phyloP scores from a whole-genome alignment of 2,113 vertebrate species.

The Lethenteron reissneri region DNA sequence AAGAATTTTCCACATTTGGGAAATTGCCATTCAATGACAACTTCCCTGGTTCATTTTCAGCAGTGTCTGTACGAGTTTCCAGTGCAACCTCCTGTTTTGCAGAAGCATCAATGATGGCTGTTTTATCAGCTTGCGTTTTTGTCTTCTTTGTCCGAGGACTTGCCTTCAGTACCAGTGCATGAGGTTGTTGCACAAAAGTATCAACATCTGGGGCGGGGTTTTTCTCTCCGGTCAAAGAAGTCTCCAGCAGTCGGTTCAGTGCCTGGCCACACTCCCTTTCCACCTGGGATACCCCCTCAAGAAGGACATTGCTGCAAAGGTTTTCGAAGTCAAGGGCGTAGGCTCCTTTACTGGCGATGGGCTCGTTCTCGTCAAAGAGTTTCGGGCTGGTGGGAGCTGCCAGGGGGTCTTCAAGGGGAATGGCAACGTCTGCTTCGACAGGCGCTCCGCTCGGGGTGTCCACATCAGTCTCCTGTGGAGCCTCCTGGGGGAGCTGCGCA shows the following conservation, averaged over 20 bases:
- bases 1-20: too few relatives aligned
- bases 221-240: slow-evolving; percentile 6
- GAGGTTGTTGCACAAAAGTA: not conserved
- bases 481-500: too few relatives aligned
- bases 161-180: not conserved
- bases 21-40: too few relatives aligned
- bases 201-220: not conserved
- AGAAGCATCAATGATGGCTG: not conserved
- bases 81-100: too few relatives aligned
- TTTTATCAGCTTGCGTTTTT: not conserved
- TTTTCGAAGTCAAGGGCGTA: slow-evolving; percentile 24
- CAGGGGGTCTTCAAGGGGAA: too few relatives aligned
- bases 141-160: not conserved
- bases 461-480: too few relatives aligned
- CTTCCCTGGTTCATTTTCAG: too few relatives aligned
- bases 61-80: too few relatives aligned
- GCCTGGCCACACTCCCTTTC: slow-evolving; percentile 12
- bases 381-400: too few relatives aligned
- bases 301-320: slow-evolving; percentile 12
- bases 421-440: too few relatives aligned
- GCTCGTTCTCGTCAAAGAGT: not conserved
- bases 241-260: slow-evolving; percentile 2
- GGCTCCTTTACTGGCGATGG: slow-evolving; percentile 15
- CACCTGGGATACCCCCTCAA: slow-evolving; percentile 15
- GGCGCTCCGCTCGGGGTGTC: too few relatives aligned